Conservation (phyloP, 2,113 vertebrate species). For the Nothoprocta perdicaria region DNA sequence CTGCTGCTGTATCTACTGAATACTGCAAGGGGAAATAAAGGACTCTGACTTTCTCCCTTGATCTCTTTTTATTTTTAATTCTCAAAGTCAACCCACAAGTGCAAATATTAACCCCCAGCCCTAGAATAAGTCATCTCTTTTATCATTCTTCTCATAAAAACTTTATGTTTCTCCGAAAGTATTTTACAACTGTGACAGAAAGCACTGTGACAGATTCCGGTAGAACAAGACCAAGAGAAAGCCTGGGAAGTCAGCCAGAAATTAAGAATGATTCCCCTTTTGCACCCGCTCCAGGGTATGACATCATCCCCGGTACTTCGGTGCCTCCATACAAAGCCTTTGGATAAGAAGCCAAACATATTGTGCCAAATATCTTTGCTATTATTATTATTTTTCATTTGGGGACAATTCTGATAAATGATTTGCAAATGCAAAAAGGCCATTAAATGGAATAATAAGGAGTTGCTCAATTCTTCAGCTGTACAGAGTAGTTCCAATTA, state of each 20-base stretch:
- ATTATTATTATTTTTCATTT: constrained; percentile 71
- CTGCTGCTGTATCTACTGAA: background rate
- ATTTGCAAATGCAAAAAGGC: constrained; percentile 70
- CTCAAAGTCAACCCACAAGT: constrained; percentile 56
- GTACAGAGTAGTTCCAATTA: constrained; percentile 74
- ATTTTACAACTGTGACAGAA: constrained; percentile 82
- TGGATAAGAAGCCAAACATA: constrained; percentile 59
- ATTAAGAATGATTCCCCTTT: constrained; percentile 67
- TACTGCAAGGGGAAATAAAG: constrained; percentile 38
- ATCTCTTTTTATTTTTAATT: constrained; percentile 60
- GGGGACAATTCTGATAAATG: constrained; percentile 69
- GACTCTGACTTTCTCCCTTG: constrained; percentile 32
- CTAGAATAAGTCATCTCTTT: constrained; percentile 72
- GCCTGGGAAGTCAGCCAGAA: constrained; percentile 81
- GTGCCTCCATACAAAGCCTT: constrained; percentile 49
- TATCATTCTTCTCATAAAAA: constrained; percentile 82
- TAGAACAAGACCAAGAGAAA: constrained; percentile 69
- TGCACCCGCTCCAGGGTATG: constrained; percentile 70
- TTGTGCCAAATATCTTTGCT: constrained; percentile 70
- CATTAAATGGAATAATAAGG: constrained; percentile 71
- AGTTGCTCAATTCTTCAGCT: constrained; percentile 68
- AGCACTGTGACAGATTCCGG: constrained; percentile 77
- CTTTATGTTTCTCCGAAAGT: constrained; percentile 83
- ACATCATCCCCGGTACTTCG: constrained; percentile 74
- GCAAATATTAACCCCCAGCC: constrained; percentile 75